Conservation (phyloP, 1,140 invertebrate genomes). For the Anastatus disparis region DNA sequence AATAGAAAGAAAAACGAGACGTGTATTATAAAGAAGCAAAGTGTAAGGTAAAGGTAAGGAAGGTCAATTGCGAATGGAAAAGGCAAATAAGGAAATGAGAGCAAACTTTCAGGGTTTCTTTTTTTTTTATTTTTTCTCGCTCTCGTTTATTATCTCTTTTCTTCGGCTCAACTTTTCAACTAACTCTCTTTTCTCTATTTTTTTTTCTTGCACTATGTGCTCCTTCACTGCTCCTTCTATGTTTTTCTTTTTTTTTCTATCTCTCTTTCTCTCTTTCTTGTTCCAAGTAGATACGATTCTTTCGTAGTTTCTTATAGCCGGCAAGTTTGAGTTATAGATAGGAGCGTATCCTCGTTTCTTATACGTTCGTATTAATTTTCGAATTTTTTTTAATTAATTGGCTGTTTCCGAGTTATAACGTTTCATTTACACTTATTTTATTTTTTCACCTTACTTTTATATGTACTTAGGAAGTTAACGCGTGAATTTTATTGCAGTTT, state of each 20-base stretch:
- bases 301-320: neutral
- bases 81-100: constrained; percentile 40
- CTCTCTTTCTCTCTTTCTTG: constrained; percentile 7
- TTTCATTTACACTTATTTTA: neutral
- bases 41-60: neutral
- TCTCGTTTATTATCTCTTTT: constrained; percentile 35
- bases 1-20: too few species aligned
- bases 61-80: constrained; percentile 35
- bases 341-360: too few species aligned
- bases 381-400: constrained; percentile 38
- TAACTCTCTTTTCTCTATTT: constrained; percentile 8
- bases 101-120: constrained; percentile 22
- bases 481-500: too few species aligned
- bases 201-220: neutral
- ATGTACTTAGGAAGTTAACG: too few species aligned
- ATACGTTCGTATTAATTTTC: constrained; percentile 24
- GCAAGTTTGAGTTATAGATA: constrained; percentile 33
- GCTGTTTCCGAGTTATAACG: neutral
- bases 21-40: too few species aligned
- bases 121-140: constrained; percentile 12
- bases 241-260: neutral
- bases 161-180: constrained; percentile 35
- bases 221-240: neutral
- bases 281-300: neutral
- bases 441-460: too few species aligned